Conservation (phyloP, 2,113 vertebrate species). For the Aphyosemion australe region DNA sequence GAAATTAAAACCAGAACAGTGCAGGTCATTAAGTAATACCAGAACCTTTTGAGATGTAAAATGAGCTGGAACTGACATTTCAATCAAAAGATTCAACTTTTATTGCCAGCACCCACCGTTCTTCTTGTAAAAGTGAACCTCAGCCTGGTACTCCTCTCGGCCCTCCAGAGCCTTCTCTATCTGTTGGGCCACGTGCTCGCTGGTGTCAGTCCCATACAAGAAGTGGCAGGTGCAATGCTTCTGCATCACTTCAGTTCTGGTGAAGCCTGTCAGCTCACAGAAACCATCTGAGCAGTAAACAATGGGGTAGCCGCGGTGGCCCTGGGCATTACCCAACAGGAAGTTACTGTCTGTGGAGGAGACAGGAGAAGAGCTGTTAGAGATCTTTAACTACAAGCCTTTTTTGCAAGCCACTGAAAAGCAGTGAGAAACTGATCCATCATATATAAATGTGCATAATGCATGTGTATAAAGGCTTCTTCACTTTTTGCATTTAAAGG, state of each 20-base stretch:
- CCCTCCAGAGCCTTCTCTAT: conserved; percentile 91
- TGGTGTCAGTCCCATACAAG: conserved; percentile 89
- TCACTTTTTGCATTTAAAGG: too few species aligned
- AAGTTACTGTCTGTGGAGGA: conserved; percentile 92
- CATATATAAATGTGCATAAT: too few species aligned
- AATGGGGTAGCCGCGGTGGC: conserved; percentile 90
- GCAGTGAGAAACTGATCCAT: too few species aligned
- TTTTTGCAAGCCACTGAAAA: too few species aligned
- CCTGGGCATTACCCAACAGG: conserved; percentile 94
- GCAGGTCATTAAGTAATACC: conserved; percentile 1
- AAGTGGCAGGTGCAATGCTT: conserved; percentile 95
- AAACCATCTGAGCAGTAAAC: conserved; percentile 98
- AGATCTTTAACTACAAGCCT: background rate
- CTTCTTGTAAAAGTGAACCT: conserved; percentile 96
- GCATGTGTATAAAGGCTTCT: too few species aligned
- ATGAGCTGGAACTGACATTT: background rate
- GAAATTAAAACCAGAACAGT: conserved; percentile 14
- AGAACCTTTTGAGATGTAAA: background rate
- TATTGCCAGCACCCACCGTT: conserved; percentile 78
- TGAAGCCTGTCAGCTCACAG: conserved; percentile 93
- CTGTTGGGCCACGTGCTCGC: conserved; percentile 84
- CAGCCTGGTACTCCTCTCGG: conserved; percentile 88
- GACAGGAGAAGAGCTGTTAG: conserved; percentile 10
- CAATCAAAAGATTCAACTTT: background rate
- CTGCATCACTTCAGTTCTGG: conserved; percentile 96